Evolutionary conservation across 1,140 invertebrate genomes (phyloP), one percentile per base, ranked within the genome.

Genomic region (Drosophila truncata): DNA sequence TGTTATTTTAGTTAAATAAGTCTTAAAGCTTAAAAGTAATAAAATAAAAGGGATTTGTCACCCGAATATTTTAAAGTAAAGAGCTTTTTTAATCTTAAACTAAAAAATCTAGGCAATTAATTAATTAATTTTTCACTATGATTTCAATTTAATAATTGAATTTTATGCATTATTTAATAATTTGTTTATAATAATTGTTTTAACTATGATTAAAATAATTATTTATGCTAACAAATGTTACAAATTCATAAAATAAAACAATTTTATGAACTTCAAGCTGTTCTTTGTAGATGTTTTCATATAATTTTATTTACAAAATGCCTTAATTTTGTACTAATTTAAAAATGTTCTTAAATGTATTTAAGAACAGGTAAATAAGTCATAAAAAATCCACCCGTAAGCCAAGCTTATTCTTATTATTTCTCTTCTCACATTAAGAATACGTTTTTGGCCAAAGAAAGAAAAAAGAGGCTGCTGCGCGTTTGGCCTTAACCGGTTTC

Each of bases 401-500:
- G 3, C 20, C 42, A 1, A 23, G 13, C 14, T 47, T 16, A 9
- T 25, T 25, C 9, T 4, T 47, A 47, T 11, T 16, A 37, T 37
- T 37, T 54, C 8, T 20, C 14, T n/a, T 5, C 27, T 9, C 16
- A 20, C 23, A 18, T 44, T 52, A 25, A 31, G 9, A 61, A n/a
- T 54, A 37, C 9, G 31, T 0, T 33, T 20, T 33, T 52, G 18
- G 18, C 1, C 8, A 18, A n/a, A 13, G 13, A 31, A 23, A 47
- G 42, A 33, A 31, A 33, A 31, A 31, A 29, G 42, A 18, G 18
- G 16, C 39, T 33, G 37, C 31, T 25, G 10, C 25, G 27, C 13
- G 29, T 16, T 61, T 25, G 42, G n/a, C 27, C 23, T n/a, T 23
- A 61, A 66, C 65, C 61, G 46, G 65, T 69, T 69, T 69, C 27